These are phyloP conservation scores for Melieria picta DNA, from an alignment of 2,888 invertebrate species.

Conservation along the genomic window DNA sequence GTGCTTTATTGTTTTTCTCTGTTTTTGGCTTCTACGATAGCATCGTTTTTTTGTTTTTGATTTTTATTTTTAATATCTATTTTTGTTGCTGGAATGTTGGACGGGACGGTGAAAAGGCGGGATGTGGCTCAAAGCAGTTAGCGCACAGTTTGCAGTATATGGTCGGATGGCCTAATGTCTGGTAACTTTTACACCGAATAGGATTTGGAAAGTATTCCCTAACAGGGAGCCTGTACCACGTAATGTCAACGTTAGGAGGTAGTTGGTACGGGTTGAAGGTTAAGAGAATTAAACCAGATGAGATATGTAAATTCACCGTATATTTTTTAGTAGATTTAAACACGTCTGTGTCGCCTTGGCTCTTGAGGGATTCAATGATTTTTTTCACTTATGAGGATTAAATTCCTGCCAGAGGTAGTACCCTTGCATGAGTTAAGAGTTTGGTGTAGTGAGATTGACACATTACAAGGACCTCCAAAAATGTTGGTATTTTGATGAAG, in stretches of 20 bases:
- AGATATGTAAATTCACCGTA: too few relatives aligned
- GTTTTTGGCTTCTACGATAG: neutral
- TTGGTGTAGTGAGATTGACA: too few relatives aligned
- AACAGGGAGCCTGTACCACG: neutral
- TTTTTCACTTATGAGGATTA: too few relatives aligned
- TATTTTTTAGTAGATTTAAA: too few relatives aligned
- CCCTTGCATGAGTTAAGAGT: too few relatives aligned
- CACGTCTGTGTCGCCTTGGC: too few relatives aligned
- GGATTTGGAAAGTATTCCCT: neutral
- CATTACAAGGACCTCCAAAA: too few relatives aligned
- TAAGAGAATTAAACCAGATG: too few relatives aligned
- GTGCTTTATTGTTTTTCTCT: too few relatives aligned
- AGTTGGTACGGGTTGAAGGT: neutral
- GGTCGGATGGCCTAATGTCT: neutral
- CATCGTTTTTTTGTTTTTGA: conserved; percentile 3
- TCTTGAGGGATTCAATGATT: too few relatives aligned
- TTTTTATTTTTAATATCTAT: neutral
- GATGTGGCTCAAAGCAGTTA: neutral
- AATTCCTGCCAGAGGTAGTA: too few relatives aligned
- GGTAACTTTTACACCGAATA: neutral
- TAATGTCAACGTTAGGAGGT: neutral
- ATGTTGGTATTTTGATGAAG: too few relatives aligned
- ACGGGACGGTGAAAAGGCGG: neutral
- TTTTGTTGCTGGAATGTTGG: neutral
- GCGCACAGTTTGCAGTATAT: neutral